phyloP scores from a whole-genome alignment of 2,888 invertebrate species.

The Erannis defoliaria region DNA sequence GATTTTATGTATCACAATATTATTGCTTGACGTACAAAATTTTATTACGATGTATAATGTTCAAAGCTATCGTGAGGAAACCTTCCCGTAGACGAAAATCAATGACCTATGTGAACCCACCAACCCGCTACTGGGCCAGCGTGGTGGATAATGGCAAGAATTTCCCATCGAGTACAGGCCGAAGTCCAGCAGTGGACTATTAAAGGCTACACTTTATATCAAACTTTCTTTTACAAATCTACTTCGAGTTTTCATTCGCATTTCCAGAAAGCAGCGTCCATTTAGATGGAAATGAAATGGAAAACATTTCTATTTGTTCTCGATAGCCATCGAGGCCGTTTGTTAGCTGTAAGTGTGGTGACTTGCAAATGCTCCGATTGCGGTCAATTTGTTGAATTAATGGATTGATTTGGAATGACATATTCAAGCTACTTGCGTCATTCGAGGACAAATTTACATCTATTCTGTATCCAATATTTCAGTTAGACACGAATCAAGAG shows the following conservation, averaged over 20 bases:
- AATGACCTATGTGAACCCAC: too few species aligned
- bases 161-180: too few species aligned
- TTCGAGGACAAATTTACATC: conserved; percentile 28
- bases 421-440: conserved; percentile 16
- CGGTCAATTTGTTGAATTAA: conserved; percentile 51
- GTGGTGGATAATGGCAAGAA: too few species aligned
- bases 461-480: conserved; percentile 2
- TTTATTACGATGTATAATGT: too few species aligned
- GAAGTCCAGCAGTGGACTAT: too few species aligned
- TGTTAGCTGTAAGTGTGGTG: conserved; percentile 49
- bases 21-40: too few species aligned
- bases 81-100: too few species aligned
- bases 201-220: background rate
- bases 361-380: conserved; percentile 51
- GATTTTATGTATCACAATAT: too few species aligned
- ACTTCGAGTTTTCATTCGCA: conserved; percentile 14
- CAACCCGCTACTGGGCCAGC: too few species aligned
- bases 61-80: too few species aligned
- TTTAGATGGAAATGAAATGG: conserved; percentile 45
- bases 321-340: conserved; percentile 44
- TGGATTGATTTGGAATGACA: conserved; percentile 45
- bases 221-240: background rate
- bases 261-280: conserved; percentile 37
- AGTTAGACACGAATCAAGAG: background rate
- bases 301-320: conserved; percentile 46